phyloP scores from a whole-genome alignment of 2,113 vertebrate genomes.

The Isurus oxyrinchus region DNA sequence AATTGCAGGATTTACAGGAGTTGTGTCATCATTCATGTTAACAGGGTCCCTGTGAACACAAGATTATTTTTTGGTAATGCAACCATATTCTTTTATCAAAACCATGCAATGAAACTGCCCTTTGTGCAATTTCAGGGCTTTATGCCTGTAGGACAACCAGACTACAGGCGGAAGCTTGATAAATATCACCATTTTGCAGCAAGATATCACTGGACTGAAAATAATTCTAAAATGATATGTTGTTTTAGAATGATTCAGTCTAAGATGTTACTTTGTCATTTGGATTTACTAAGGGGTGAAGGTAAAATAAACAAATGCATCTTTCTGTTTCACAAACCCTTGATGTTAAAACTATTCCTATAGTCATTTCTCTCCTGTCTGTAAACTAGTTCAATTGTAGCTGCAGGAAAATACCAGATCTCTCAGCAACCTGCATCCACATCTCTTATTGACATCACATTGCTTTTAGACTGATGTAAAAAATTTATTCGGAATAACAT shows the following conservation, averaged over 20 bases:
- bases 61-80: conserved; percentile 30
- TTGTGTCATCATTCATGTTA: conserved; percentile 37
- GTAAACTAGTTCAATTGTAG: not conserved
- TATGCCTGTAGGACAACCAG: not conserved
- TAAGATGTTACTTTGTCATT: not conserved
- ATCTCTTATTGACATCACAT: not conserved
- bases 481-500: not conserved
- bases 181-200: conserved; percentile 9
- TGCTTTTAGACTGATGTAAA: not conserved
- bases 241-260: not conserved
- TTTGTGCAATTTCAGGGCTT: not conserved
- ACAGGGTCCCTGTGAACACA: conserved; percentile 47
- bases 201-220: not conserved
- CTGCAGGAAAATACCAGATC: not conserved
- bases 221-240: not conserved
- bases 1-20: conserved; percentile 32
- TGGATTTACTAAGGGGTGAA: not conserved
- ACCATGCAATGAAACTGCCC: not conserved
- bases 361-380: not conserved
- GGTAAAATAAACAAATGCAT: not conserved
- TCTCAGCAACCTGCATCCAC: not conserved
- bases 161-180: not conserved
- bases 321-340: not conserved
- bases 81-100: not conserved
- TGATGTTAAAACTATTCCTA: not conserved